These are phyloP conservation scores for Chionomys nivalis DNA, from an alignment of 2,113 vertebrate genomes.

Conservation along the genomic window DNA sequence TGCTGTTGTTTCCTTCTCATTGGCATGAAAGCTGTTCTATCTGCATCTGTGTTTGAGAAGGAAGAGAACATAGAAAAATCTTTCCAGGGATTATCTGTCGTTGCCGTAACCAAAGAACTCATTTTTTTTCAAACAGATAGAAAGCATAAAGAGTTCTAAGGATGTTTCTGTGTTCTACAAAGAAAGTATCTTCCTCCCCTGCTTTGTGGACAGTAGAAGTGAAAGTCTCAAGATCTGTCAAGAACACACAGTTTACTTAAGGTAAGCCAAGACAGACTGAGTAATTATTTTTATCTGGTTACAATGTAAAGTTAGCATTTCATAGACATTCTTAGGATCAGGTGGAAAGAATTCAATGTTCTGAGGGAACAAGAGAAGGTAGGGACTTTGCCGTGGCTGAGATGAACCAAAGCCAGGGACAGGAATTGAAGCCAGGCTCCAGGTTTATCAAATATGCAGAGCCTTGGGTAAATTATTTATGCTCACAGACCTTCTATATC, in stretches of 20 bases:
- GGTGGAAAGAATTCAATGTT: neutral
- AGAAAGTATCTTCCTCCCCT: neutral
- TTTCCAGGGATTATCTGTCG: no score
- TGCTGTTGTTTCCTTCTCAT: neutral
- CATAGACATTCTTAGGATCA: neutral
- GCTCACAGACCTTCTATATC: neutral
- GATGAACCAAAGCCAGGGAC: neutral
- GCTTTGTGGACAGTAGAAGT: neutral
- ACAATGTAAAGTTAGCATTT: constrained; percentile 1
- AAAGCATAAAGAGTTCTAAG: neutral
- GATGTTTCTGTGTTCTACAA: neutral
- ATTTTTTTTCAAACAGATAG: neutral
- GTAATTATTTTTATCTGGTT: constrained; percentile 10
- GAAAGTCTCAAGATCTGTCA: constrained; percentile 11
- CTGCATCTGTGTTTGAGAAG: neutral
- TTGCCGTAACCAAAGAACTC: neutral
- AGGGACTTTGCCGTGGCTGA: neutral
- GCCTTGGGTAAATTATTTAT: neutral
- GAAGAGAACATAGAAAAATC: neutral
- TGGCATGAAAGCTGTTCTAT: neutral
- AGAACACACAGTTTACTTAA: constrained; percentile 51
- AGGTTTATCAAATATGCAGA: neutral
- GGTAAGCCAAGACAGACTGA: neutral
- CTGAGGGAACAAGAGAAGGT: neutral
- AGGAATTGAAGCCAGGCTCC: neutral